A percentile compares a stretch with the other conserved stretches of the same genome.
These are phyloP conservation scores for Caenorhabditis afra DNA, from an alignment of 2,888 invertebrate genomes.

Conservation along the genomic window DNA sequence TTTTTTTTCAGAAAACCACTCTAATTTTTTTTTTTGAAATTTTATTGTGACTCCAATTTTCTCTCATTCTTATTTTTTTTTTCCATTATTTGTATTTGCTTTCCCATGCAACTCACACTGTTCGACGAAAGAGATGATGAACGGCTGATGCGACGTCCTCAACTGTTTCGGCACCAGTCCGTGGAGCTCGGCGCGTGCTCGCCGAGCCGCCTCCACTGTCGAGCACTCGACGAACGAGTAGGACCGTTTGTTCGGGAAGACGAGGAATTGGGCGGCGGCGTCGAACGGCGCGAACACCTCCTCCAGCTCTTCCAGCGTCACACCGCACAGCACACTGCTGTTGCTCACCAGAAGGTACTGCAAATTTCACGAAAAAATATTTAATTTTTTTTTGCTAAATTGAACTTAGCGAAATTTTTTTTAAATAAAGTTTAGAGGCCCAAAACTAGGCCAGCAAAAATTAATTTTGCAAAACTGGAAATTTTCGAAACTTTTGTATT, in stretches of 20 bases:
- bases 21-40: too few species aligned
- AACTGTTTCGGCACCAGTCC: constrained; percentile 60
- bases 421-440: too few species aligned
- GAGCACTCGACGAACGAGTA: constrained; percentile 73
- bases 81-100: background rate
- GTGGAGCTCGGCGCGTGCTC: constrained; percentile 61
- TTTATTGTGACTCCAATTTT: background rate
- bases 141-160: constrained; percentile 68
- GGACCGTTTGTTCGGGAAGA: constrained; percentile 71
- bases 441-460: too few species aligned
- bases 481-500: too few species aligned
- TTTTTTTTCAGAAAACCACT: too few species aligned
- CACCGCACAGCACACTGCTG: constrained; percentile 73
- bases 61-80: background rate
- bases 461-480: too few species aligned
- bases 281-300: constrained; percentile 66
- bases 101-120: constrained; percentile 52
- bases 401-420: too few species aligned
- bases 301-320: constrained; percentile 71
- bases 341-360: constrained; percentile 72
- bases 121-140: constrained; percentile 66
- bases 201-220: constrained; percentile 50
- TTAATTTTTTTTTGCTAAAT: too few species aligned
- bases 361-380: background rate
- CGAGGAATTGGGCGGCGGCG: constrained; percentile 58